phyloP scores from a whole-genome alignment of 2,113 vertebrate genomes.

The Corydoras maculifer region DNA sequence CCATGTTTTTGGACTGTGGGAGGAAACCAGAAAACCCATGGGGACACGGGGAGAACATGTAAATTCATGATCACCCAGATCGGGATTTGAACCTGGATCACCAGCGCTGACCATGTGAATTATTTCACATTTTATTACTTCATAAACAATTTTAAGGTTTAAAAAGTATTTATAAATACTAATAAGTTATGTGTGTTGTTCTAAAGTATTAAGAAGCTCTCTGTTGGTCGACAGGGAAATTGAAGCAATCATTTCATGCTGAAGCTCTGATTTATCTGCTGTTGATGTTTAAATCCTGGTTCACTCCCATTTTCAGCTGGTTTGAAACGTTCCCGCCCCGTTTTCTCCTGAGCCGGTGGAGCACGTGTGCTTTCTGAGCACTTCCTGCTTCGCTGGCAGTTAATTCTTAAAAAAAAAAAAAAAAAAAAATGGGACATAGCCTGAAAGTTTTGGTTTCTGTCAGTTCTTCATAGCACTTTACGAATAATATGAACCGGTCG shows the following conservation, averaged over 20 bases:
- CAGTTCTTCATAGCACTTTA: slow-evolving; percentile 9
- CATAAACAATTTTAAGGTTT: no score
- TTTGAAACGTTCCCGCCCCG: neutral
- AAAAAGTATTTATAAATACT: no score
- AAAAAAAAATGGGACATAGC: slow-evolving; percentile 29
- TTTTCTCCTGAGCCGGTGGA: slow-evolving; percentile 35
- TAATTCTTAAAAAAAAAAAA: slow-evolving; percentile 44
- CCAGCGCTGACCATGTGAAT: no score
- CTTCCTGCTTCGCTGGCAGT: slow-evolving; percentile 55
- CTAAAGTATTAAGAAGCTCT: no score
- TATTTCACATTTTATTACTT: no score
- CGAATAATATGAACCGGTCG: neutral
- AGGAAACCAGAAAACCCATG: no score
- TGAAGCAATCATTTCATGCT: no score
- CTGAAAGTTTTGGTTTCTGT: slow-evolving; percentile 31
- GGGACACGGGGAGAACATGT: no score
- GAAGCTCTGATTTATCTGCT: neutral
- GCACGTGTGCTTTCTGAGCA: slow-evolving; percentile 51
- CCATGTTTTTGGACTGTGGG: no score
- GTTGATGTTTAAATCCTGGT: neutral
- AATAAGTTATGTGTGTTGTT: no score
- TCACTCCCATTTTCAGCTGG: neutral
- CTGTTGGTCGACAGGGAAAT: neutral
- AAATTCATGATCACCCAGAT: no score
- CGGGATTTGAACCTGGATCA: no score